Percentiles rank a stretch among this genome's conserved stretches.
Conservation (phyloP, 2,888 invertebrate genomes). For the Lepidocyrtinus sp. region DNA sequence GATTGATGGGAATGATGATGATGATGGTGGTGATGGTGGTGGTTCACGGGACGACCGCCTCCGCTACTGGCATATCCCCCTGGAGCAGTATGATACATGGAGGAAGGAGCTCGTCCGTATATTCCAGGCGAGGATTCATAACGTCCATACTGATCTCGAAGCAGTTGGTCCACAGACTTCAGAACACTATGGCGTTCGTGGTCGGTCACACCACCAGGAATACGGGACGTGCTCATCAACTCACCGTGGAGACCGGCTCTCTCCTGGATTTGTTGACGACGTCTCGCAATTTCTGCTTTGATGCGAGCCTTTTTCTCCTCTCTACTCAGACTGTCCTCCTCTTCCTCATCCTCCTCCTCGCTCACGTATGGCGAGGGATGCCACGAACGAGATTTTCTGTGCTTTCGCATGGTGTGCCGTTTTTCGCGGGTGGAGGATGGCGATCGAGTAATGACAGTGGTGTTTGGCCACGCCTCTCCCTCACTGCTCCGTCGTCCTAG, state of each 20-base stretch:
- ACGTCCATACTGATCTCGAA: conserved; percentile 70
- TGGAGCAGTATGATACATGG: conserved; percentile 63
- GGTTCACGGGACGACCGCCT: conserved; percentile 65
- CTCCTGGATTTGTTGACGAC: conserved; percentile 77
- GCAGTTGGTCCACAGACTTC: conserved; percentile 73
- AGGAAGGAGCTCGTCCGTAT: conserved; percentile 61
- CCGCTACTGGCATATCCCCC: conserved; percentile 52
- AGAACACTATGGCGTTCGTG: conserved; percentile 71
- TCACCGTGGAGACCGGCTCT: conserved; percentile 76
- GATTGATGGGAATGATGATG: conserved; percentile 29
- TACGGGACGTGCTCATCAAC: conserved; percentile 73
- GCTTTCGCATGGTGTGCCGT: conserved; percentile 70
- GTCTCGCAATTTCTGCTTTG: conserved; percentile 77
- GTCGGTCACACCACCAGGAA: conserved; percentile 69
- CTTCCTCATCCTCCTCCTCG: conserved; percentile 73
- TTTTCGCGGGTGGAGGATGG: conserved; percentile 60
- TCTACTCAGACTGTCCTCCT: conserved; percentile 75
- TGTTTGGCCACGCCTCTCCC: conserved; percentile 66
- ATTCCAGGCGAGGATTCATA: conserved; percentile 42
- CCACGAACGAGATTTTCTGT: conserved; percentile 74
- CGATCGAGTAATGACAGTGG: conserved; percentile 45
- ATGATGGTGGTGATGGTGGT: conserved; percentile 58
- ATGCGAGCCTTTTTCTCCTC: conserved; percentile 77
- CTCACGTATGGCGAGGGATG: conserved; percentile 75
- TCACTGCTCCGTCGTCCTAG: conserved; percentile 68